Percentiles rank a stretch among this genome's conserved stretches.
phyloP scores from a whole-genome alignment of 92 coral and sea anemone species.

The Epizoanthus illoricatus region DNA sequence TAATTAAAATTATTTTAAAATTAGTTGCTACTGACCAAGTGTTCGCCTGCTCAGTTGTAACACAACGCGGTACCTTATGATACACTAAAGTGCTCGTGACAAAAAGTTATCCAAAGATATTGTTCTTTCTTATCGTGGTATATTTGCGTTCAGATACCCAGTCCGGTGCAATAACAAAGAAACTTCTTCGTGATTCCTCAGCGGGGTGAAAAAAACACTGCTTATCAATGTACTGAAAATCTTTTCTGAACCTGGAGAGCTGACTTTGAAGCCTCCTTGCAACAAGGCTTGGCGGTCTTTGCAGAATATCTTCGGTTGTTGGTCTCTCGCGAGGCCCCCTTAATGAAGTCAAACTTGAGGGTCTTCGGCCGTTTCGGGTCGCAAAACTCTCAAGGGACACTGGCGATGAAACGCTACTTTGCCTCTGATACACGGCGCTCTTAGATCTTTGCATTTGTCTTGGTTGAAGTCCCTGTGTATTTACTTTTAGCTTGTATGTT shows the following conservation, averaged over 20 bases:
- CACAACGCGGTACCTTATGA: background rate
- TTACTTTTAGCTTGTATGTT: conserved; percentile 37
- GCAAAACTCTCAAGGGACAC: conserved; percentile 23
- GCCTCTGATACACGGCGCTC: conserved; percentile 32
- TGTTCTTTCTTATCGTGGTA: conserved; percentile 66
- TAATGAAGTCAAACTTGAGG: conserved; percentile 49
- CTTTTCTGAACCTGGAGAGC: conserved; percentile 78
- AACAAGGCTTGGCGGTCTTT: conserved; percentile 66
- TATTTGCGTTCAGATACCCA: conserved; percentile 80
- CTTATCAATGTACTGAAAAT: conserved; percentile 74
- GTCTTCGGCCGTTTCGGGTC: conserved; percentile 16
- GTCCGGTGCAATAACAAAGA: conserved; percentile 82
- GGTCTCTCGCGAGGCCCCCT: conserved; percentile 48
- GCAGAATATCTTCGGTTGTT: conserved; percentile 61
- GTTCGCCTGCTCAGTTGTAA: too few species aligned
- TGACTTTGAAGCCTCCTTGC: conserved; percentile 79
- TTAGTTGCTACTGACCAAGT: too few species aligned
- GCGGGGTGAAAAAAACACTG: conserved; percentile 84
- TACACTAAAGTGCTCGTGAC: background rate
- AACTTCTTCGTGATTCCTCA: conserved; percentile 62
- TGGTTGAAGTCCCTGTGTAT: conserved; percentile 79
- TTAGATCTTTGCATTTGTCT: conserved; percentile 23
- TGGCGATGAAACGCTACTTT: background rate
- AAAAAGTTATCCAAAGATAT: conserved; percentile 63
- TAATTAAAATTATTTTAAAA: too few species aligned